A percentile compares a stretch with the other conserved stretches of the same genome.
Evolutionary conservation across 2,113 vertebrate species (phyloP).

Genomic region (Callorhinus ursinus): DNA sequence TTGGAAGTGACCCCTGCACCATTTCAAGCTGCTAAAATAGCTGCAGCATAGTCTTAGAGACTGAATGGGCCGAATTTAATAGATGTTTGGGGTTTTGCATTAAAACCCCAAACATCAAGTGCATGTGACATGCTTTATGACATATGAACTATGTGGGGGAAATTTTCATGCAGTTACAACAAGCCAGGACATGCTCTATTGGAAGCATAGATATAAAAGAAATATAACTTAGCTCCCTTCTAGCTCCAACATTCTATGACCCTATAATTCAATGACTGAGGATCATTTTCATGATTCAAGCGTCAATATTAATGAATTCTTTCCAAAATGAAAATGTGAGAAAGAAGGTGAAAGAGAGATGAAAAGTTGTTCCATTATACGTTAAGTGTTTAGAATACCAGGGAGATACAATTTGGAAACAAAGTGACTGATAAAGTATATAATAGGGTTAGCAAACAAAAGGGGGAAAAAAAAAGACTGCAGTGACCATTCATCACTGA

Average conservation of each 20-base stretch:
- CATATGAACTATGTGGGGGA: not conserved
- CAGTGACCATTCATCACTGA: not conserved
- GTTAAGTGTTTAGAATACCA: conserved; percentile 59
- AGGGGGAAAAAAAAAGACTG: not conserved
- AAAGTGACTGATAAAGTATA: conserved; percentile 7
- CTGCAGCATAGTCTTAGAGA: conserved; percentile 17
- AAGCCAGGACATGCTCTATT: conserved; percentile 4
- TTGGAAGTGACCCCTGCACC: not conserved
- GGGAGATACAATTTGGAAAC: conserved; percentile 6
- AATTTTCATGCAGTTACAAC: not conserved
- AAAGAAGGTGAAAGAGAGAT: conserved; percentile 18
- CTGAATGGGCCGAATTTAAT: not conserved
- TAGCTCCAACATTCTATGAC: conserved; percentile 34
- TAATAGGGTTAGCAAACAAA: conserved; percentile 50
- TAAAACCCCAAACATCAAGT: conserved; percentile 45
- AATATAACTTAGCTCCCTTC: conserved; percentile 52
- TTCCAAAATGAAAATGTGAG: conserved; percentile 45
- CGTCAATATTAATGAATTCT: conserved; percentile 57
- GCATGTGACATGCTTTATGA: conserved; percentile 44
- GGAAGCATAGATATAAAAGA: conserved; percentile 35
- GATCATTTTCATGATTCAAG: conserved; percentile 71
- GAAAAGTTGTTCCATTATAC: conserved; percentile 30
- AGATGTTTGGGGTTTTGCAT: conserved; percentile 45
- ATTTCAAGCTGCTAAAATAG: not conserved
- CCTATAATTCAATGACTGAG: conserved; percentile 63